phyloP scores from a whole-genome alignment of 2,888 invertebrate genomes.

The Nephrotoma appendiculata region DNA sequence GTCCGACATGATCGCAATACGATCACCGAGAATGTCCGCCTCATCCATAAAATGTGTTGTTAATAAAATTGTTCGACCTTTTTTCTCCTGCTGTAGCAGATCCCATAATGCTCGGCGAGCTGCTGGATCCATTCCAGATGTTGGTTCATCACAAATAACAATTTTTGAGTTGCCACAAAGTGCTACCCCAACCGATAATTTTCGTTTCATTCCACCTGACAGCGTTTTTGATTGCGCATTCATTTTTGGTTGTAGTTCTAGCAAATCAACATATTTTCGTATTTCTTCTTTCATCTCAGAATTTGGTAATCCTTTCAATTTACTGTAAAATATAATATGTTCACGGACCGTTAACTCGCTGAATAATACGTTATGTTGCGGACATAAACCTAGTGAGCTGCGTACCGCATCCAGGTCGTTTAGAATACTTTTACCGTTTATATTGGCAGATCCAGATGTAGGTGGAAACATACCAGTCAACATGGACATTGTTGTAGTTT shows the following conservation, averaged over 20 bases:
- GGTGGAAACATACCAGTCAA: slow-evolving; percentile 61
- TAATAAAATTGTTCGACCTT: slow-evolving; percentile 58
- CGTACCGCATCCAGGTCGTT: slow-evolving; percentile 44
- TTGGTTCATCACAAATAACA: slow-evolving; percentile 60
- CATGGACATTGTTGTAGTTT: slow-evolving; percentile 90
- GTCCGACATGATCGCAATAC: slow-evolving; percentile 70
- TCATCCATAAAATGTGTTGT: slow-evolving; percentile 80
- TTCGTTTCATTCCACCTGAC: slow-evolving; percentile 55
- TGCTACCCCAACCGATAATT: slow-evolving; percentile 56
- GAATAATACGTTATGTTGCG: slow-evolving; percentile 70
- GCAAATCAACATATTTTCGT: slow-evolving; percentile 39
- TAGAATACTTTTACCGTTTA: slow-evolving; percentile 53
- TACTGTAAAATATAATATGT: slow-evolving; percentile 65
- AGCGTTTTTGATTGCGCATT: slow-evolving; percentile 38
- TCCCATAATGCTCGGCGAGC: slow-evolving; percentile 67
- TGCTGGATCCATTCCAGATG: slow-evolving; percentile 72
- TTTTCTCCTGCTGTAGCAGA: slow-evolving; percentile 52
- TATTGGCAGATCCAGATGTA: slow-evolving; percentile 46
- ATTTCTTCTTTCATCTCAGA: slow-evolving; percentile 39
- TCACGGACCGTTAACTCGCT: slow-evolving; percentile 63
- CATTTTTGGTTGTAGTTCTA: slow-evolving; percentile 45
- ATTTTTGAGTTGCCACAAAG: slow-evolving; percentile 57
- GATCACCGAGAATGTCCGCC: slow-evolving; percentile 67
- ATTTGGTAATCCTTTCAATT: slow-evolving; percentile 45
- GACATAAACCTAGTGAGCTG: slow-evolving; percentile 56